phyloP scores from a whole-genome alignment of 2,797 vertebrate genomes.

The Hemibagrus guttatus region DNA sequence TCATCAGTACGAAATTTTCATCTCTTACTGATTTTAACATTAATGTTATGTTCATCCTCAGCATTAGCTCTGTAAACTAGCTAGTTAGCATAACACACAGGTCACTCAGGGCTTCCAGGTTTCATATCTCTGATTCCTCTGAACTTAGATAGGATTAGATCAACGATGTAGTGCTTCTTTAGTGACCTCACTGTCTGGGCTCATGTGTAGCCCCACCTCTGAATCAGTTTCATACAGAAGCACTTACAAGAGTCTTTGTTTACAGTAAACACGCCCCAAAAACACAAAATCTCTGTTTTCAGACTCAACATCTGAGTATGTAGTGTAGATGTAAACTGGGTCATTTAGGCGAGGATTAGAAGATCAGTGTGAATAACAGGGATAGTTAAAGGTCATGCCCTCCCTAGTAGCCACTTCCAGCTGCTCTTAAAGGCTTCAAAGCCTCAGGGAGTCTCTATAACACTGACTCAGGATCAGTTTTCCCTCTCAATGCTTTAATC shows the following conservation, averaged over 20 bases:
- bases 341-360: neutral
- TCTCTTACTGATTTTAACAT: no score
- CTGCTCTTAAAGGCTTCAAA: conserved; percentile 30
- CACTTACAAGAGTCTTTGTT: neutral
- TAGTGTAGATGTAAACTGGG: neutral
- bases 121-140: neutral
- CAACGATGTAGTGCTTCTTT: neutral
- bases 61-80: no score
- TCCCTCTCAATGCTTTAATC: neutral
- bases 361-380: neutral
- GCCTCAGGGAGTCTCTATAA: conserved; percentile 39
- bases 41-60: no score
- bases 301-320: neutral
- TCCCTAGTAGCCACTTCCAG: conserved; percentile 22
- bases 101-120: neutral
- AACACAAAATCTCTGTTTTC: neutral
- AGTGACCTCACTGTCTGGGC: neutral
- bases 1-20: no score
- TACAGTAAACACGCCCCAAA: neutral
- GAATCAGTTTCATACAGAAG: neutral
- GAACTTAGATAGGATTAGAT: neutral
- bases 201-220: neutral
- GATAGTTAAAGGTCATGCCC: conserved; percentile 21
- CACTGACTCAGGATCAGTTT: conserved; percentile 11
- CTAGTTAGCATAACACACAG: neutral